Percentiles rank a stretch among this genome's conserved stretches.
Evolutionary conservation across 2,888 invertebrate species (phyloP).

Genomic region (Aphidoletes aphidimyza): DNA sequence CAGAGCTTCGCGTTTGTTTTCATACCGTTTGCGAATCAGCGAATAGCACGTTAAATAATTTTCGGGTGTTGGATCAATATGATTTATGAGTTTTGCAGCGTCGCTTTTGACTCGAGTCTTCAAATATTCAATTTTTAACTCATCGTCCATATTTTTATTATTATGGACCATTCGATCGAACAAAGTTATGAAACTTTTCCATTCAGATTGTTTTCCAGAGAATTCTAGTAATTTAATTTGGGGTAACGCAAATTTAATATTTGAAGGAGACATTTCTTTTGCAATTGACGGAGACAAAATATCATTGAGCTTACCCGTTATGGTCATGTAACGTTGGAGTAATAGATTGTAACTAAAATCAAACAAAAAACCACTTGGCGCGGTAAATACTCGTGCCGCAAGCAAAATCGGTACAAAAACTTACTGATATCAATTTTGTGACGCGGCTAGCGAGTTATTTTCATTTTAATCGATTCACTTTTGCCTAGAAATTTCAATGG

Average conservation of each 20-base stretch:
- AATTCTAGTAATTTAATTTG: background rate
- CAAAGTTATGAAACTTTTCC: background rate
- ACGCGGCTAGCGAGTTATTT: too few relatives aligned
- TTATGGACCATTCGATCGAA: background rate
- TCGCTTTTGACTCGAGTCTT: background rate
- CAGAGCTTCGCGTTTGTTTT: background rate
- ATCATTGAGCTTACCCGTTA: background rate
- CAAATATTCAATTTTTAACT: background rate
- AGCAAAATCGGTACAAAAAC: too few relatives aligned
- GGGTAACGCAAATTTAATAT: background rate
- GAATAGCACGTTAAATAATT: background rate
- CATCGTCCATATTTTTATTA: background rate
- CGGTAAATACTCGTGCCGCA: too few relatives aligned
- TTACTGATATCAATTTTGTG: too few relatives aligned
- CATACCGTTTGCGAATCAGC: background rate
- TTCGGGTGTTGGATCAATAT: background rate
- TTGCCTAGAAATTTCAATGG: too few relatives aligned
- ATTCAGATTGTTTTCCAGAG: background rate
- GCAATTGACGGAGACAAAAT: background rate
- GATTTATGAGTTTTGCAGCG: background rate
- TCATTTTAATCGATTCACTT: too few relatives aligned
- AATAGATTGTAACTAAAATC: background rate
- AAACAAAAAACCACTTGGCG: too few relatives aligned
- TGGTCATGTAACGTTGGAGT: background rate
- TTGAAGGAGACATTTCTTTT: background rate